These are phyloP conservation scores for Zaprionus davidi DNA, from an alignment of 1,140 invertebrate genomes.

Conservation along the genomic window DNA sequence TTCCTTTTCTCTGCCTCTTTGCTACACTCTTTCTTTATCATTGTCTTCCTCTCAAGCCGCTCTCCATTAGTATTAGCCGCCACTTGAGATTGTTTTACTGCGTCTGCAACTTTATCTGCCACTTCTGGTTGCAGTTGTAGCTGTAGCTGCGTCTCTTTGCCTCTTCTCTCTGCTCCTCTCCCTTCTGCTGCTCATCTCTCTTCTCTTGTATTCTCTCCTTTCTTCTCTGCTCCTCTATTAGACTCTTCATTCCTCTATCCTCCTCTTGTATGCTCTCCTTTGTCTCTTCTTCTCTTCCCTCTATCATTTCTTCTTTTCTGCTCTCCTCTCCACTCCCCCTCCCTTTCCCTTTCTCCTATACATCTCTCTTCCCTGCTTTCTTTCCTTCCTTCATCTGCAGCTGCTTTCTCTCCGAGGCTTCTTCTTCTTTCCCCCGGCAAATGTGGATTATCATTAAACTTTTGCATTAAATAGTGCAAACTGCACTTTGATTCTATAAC, in stretches of 20 bases:
- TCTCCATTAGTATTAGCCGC: slow-evolving; percentile 50
- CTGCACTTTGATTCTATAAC: slow-evolving; percentile 3
- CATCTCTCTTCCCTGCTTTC: no score
- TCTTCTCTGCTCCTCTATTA: neutral
- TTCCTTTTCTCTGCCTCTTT: no score
- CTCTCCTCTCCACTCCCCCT: neutral
- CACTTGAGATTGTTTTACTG: slow-evolving; percentile 7
- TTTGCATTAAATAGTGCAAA: neutral
- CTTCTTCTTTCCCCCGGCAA: neutral
- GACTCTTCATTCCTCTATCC: neutral
- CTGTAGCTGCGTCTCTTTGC: slow-evolving; percentile 2
- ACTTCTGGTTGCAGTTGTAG: neutral
- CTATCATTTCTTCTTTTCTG: neutral
- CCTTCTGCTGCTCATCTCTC: neutral
- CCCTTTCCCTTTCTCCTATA: neutral
- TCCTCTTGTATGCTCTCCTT: accelerated
- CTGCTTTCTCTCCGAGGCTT: neutral
- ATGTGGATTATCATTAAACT: slow-evolving; percentile 5
- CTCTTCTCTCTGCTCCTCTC: neutral
- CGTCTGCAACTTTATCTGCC: slow-evolving; percentile 2
- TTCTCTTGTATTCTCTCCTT: neutral
- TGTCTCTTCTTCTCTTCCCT: no score
- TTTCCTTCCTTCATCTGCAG: no score
- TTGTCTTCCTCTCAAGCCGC: slow-evolving; percentile 38
- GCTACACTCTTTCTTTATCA: no score